Evolutionary conservation across 2,888 invertebrate species (phyloP).

Genomic region (Galerucella calmariensis): DNA sequence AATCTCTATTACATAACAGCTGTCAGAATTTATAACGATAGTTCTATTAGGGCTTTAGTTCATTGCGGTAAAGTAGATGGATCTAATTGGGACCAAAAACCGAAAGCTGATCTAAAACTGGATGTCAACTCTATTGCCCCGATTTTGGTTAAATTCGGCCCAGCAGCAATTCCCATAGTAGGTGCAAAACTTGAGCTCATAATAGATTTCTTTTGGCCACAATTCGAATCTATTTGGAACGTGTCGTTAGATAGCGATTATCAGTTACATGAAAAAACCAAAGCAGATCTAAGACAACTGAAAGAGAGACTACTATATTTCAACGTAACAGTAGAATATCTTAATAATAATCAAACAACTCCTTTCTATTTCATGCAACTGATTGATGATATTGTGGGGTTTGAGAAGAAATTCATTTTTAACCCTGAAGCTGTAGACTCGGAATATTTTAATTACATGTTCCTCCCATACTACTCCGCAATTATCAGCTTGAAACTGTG

Average conservation of each 20-base stretch:
- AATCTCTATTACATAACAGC: not conserved
- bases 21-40: slow-evolving; percentile 19
- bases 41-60: slow-evolving; percentile 12
- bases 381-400: slow-evolving; percentile 24
- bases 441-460: slow-evolving; percentile 20
- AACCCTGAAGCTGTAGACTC: not conserved
- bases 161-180: slow-evolving; percentile 16
- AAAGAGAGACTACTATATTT: slow-evolving; percentile 13
- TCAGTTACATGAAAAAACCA: slow-evolving; percentile 13
- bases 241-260: slow-evolving; percentile 2
- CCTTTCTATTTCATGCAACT: slow-evolving; percentile 22
- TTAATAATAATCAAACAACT: not conserved
- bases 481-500: slow-evolving; percentile 24
- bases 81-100: slow-evolving; percentile 14
- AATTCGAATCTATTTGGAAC: slow-evolving; percentile 18
- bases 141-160: slow-evolving; percentile 10
- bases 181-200: slow-evolving; percentile 7
- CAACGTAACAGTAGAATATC: not conserved
- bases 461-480: slow-evolving; percentile 22
- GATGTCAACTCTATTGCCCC: slow-evolving; percentile 11
- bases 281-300: slow-evolving; percentile 17
- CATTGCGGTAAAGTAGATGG: slow-evolving; percentile 19
- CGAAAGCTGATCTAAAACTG: slow-evolving; percentile 5
- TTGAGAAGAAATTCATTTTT: slow-evolving; percentile 24
- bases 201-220: slow-evolving; percentile 29